These are phyloP conservation scores for Pampusana beccarii DNA, from an alignment of 2,113 vertebrate genomes.

Conservation along the genomic window DNA sequence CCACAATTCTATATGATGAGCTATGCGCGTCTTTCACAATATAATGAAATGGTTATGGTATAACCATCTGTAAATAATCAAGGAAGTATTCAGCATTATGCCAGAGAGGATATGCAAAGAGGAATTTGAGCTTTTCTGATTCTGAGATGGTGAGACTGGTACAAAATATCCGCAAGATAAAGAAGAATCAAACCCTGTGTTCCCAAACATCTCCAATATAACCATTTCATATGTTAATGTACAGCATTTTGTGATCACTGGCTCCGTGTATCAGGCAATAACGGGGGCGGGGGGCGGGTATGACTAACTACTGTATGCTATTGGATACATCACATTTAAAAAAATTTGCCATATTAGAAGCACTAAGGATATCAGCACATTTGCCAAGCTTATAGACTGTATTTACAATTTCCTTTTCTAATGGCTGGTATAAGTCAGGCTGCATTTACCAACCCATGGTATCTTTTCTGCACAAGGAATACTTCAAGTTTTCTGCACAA, in stretches of 20 bases:
- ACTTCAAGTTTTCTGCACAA: not conserved
- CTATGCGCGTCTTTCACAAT: not conserved
- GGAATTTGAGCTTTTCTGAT: not conserved
- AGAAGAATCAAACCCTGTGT: not conserved
- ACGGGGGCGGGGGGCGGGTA: not conserved
- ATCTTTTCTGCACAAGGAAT: not conserved
- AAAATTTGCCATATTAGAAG: not conserved
- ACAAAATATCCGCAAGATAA: not conserved
- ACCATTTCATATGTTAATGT: not conserved
- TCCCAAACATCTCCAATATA: not conserved
- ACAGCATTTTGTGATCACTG: not conserved
- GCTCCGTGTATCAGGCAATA: not conserved
- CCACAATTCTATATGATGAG: not conserved
- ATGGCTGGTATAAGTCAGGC: not conserved
- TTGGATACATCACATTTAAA: not conserved
- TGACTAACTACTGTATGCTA: accelerated
- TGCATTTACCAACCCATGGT: not conserved
- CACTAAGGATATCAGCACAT: not conserved
- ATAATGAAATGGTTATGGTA: not conserved
- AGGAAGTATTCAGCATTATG: not conserved
- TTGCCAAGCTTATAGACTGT: not conserved
- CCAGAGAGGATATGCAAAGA: not conserved
- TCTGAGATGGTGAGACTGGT: not conserved
- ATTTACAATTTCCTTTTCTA: not conserved
- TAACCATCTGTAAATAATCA: not conserved